Conservation (phyloP, 2,888 invertebrate genomes). For the Oscheius sp. region DNA sequence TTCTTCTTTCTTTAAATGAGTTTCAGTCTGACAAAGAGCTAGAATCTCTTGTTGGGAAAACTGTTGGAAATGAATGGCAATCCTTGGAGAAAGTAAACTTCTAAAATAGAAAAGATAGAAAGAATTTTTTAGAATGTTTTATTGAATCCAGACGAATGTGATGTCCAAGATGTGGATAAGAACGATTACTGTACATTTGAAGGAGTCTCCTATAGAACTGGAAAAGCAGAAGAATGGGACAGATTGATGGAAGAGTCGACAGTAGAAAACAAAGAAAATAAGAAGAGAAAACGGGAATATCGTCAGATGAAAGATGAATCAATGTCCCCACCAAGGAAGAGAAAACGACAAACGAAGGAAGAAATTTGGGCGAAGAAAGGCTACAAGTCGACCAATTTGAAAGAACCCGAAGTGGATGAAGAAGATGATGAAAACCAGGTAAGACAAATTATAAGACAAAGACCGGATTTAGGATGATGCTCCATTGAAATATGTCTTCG, state of each 20-base stretch:
- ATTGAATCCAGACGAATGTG: constrained; percentile 18
- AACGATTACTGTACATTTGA: constrained; percentile 32
- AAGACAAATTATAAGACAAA: background rate
- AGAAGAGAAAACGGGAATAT: constrained; percentile 5
- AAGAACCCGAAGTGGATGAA: background rate
- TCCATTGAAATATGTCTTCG: constrained; percentile 13
- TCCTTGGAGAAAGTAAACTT: constrained; percentile 5
- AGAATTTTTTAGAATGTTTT: no score
- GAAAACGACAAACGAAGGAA: background rate
- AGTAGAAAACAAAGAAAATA: background rate
- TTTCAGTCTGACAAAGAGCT: constrained; percentile 29
- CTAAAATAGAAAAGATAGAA: background rate
- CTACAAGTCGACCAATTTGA: background rate
- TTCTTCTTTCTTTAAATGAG: background rate
- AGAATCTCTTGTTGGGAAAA: constrained; percentile 32
- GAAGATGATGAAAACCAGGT: background rate
- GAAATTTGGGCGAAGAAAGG: constrained; percentile 4
- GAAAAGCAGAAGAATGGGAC: constrained; percentile 19
- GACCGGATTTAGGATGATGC: background rate
- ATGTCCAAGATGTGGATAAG: constrained; percentile 29
- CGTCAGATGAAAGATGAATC: background rate
- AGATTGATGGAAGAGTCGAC: background rate
- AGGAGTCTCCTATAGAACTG: constrained; percentile 12
- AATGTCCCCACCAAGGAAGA: background rate
- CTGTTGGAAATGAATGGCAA: constrained; percentile 34